Evolutionary conservation across 2,888 invertebrate species (phyloP).

Genomic region (Drosophila parthenogenetica): DNA sequence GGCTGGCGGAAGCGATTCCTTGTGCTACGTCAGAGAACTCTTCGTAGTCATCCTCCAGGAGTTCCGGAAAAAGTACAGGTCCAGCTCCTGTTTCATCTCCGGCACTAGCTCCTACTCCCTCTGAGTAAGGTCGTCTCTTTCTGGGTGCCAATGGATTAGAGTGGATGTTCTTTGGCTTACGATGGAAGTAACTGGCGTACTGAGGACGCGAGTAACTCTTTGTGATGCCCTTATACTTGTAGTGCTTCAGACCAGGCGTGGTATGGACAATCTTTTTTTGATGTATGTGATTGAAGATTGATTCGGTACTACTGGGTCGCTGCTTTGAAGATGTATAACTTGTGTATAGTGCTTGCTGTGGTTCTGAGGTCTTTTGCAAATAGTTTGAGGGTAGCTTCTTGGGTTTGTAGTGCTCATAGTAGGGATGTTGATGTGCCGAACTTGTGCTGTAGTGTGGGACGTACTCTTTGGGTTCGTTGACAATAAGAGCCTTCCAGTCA

Average conservation of each 20-base stretch:
- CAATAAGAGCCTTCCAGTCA: conserved; percentile 82
- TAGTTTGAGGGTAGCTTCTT: conserved; percentile 64
- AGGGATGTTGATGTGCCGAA: conserved; percentile 51
- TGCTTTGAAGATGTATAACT: conserved; percentile 75
- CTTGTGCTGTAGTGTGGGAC: conserved; percentile 61
- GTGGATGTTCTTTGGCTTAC: conserved; percentile 75
- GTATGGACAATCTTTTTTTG: conserved; percentile 83
- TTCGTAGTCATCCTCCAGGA: conserved; percentile 63
- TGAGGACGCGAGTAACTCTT: conserved; percentile 71
- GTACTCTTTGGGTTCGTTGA: conserved; percentile 70
- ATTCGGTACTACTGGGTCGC: conserved; percentile 72
- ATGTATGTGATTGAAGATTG: conserved; percentile 72
- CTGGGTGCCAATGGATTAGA: conserved; percentile 9
- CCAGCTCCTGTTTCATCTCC: conserved; percentile 24
- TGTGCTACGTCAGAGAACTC: conserved; percentile 69
- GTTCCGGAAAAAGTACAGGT: conserved; percentile 68
- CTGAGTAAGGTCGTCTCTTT: conserved; percentile 40
- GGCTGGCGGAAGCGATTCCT: conserved; percentile 78
- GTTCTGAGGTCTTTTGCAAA: conserved; percentile 55
- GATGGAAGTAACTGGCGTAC: conserved; percentile 82
- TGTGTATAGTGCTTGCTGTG: conserved; percentile 62
- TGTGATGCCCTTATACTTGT: conserved; percentile 70
- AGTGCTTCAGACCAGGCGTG: conserved; percentile 86
- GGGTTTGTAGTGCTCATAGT: conserved; percentile 71
- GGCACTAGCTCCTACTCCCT: conserved; percentile 50